These are phyloP conservation scores for Bembecia ichneumoniformis DNA, from an alignment of 2,888 invertebrate genomes.

Conservation along the genomic window DNA sequence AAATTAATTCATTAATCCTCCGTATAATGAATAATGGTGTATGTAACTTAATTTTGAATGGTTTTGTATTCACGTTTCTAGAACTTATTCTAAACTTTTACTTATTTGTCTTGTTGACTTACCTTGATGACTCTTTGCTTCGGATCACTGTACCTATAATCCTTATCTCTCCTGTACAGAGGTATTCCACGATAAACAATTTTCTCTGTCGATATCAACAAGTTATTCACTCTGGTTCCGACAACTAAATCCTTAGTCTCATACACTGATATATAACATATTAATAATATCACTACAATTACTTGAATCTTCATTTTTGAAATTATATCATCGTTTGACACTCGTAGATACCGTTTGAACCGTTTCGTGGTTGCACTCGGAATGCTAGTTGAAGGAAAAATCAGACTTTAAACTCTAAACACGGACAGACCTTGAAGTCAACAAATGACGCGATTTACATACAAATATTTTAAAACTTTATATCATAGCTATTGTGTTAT, in stretches of 20 bases:
- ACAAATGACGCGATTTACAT: background rate
- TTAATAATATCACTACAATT: slow-evolving; percentile 28
- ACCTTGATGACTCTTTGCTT: slow-evolving; percentile 56
- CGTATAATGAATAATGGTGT: no score
- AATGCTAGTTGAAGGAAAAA: slow-evolving; percentile 22
- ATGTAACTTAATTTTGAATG: no score
- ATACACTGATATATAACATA: slow-evolving; percentile 29
- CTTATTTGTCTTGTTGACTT: slow-evolving; percentile 6
- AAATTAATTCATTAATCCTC: no score
- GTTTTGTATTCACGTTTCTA: no score
- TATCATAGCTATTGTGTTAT: no score
- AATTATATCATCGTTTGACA: slow-evolving; percentile 23
- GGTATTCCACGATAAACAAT: slow-evolving; percentile 35
- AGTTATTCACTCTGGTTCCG: slow-evolving; percentile 48
- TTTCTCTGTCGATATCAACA: slow-evolving; percentile 53
- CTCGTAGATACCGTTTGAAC: slow-evolving; percentile 16
- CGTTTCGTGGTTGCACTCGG: slow-evolving; percentile 10
- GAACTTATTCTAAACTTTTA: no score
- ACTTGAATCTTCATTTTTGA: slow-evolving; percentile 37
- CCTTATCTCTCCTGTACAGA: slow-evolving; percentile 46
- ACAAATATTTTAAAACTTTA: no score
- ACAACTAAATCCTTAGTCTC: slow-evolving; percentile 48
- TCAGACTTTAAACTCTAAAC: slow-evolving; percentile 24
- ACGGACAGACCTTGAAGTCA: slow-evolving; percentile 30
- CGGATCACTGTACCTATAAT: slow-evolving; percentile 45